Evolutionary conservation across 2,888 invertebrate species (phyloP).

Genomic region (Lysandra coridon): DNA sequence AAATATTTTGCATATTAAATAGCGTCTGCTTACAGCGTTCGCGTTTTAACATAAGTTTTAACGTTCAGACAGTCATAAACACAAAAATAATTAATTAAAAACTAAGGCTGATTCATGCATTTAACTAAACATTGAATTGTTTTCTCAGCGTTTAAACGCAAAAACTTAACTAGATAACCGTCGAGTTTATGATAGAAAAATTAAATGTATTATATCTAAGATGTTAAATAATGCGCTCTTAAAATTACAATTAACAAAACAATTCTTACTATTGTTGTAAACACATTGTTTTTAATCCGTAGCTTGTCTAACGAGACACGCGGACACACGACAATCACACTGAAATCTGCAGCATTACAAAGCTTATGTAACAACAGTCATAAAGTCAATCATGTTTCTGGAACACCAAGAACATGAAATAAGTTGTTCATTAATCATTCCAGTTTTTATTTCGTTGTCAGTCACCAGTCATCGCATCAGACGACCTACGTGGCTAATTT

Average conservation of each 20-base stretch:
- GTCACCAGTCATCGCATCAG: constrained; percentile 36
- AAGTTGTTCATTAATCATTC: background rate
- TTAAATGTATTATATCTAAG: background rate
- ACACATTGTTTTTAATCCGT: too few relatives aligned
- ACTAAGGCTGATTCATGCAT: too few relatives aligned
- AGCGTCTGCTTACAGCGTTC: background rate
- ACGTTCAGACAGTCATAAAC: background rate
- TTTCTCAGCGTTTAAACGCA: background rate
- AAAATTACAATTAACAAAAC: background rate
- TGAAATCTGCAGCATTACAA: background rate
- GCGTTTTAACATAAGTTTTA: background rate
- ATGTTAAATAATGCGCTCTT: background rate
- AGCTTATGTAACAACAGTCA: background rate
- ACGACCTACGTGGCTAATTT: constrained; percentile 59
- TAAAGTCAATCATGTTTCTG: background rate
- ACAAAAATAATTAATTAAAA: background rate
- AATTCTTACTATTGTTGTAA: too few relatives aligned
- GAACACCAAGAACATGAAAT: background rate
- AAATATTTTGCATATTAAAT: background rate
- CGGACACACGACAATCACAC: too few relatives aligned
- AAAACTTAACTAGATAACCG: background rate
- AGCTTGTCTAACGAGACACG: too few relatives aligned
- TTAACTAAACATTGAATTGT: background rate
- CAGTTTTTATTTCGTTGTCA: constrained; percentile 35
- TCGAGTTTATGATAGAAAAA: background rate